These are phyloP conservation scores for Didymodactylos carnosus DNA, from an alignment of 2,888 invertebrate species.

Conservation along the genomic window DNA sequence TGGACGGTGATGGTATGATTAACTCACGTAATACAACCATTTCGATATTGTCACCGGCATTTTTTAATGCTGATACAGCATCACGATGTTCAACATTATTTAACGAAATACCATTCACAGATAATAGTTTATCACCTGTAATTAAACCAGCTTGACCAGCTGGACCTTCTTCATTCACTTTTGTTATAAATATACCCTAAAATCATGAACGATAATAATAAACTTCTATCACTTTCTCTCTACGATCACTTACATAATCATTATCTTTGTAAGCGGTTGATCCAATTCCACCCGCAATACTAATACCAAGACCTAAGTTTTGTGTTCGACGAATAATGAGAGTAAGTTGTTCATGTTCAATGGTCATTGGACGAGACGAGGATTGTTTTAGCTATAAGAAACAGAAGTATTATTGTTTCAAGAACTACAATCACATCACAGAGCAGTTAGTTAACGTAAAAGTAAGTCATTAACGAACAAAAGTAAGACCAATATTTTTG, in stretches of 20 bases:
- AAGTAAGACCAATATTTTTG: too few species aligned
- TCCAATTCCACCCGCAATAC: constrained; percentile 88
- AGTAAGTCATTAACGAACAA: too few species aligned
- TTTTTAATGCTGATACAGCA: constrained; percentile 45
- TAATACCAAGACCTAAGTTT: constrained; percentile 70
- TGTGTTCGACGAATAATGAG: constrained; percentile 17
- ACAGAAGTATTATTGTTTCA: too few species aligned
- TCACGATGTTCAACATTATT: constrained; percentile 77
- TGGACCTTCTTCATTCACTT: constrained; percentile 78
- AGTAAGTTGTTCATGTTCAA: not conserved
- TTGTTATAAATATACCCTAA: constrained; percentile 79
- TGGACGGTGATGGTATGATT: constrained; percentile 17
- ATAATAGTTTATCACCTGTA: constrained; percentile 36
- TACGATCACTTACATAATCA: constrained; percentile 38
- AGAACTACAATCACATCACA: too few species aligned
- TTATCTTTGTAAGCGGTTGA: constrained; percentile 88
- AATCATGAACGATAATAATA: not conserved
- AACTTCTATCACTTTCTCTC: not conserved
- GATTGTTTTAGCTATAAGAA: too few species aligned
- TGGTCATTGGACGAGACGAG: not conserved
- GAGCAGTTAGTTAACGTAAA: too few species aligned
- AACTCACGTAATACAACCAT: constrained; percentile 49
- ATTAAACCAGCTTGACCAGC: constrained; percentile 48
- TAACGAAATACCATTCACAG: constrained; percentile 66
- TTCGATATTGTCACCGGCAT: constrained; percentile 78